Conservation (phyloP, 1,140 invertebrate genomes). For the Bactericera cockerelli region DNA sequence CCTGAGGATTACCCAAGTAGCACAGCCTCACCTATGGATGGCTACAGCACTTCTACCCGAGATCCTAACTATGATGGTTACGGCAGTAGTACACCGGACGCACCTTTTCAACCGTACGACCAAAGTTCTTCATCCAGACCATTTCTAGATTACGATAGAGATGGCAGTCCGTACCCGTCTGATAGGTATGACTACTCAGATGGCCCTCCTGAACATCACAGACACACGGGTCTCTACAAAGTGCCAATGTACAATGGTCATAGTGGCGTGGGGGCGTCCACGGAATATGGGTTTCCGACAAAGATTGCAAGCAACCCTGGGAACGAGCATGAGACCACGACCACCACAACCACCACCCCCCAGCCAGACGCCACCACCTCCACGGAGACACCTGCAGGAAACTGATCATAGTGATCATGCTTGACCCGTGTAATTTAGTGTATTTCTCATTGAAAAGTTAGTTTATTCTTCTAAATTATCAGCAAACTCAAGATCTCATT, state of each 20-base stretch:
- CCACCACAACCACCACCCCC: not conserved
- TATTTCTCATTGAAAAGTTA: too few species aligned
- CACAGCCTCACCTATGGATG: not conserved
- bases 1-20: not conserved
- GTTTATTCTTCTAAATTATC: too few species aligned
- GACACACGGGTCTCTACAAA: not conserved
- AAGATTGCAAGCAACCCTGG: not conserved
- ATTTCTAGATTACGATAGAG: not conserved
- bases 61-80: not conserved
- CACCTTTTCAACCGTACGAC: not conserved
- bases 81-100: not conserved
- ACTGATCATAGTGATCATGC: too few species aligned
- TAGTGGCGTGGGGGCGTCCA: not conserved
- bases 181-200: slow-evolving; percentile 4
- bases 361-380: not conserved
- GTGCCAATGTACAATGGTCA: not conserved
- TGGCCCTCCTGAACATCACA: not conserved
- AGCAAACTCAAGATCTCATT: too few species aligned
- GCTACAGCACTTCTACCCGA: not conserved
- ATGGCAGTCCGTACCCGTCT: not conserved
- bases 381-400: too few species aligned
- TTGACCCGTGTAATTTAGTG: too few species aligned
- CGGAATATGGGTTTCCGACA: slow-evolving; percentile 1
- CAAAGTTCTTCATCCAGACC: not conserved
- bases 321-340: not conserved